Evolutionary conservation across 92 coral and sea anemone species (phyloP), one percentile per base, ranked within the genome.

Genomic region (Actinernus sp.): DNA sequence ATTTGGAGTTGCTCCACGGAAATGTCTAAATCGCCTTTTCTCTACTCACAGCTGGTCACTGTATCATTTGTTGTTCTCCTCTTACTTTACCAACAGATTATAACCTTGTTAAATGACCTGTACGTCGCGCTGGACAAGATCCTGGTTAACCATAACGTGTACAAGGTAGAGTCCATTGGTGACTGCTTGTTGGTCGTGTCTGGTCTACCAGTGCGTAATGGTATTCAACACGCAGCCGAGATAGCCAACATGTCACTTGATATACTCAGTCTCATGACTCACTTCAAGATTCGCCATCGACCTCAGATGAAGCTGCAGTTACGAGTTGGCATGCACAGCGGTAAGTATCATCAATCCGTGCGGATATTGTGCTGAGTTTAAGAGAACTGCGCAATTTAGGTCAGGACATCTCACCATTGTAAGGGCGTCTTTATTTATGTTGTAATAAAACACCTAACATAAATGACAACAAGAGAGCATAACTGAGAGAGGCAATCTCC

Each of bases 121-220:
- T 92, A 92, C 73, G 61, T 92, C 53, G 91, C 91, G 20, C 63
- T 92, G 76, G 98, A 92, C 76, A 90, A 92, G 33, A 92, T 92
- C 67, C 88, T 92, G 7, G 85, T 85, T 41, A 74, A 76, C 58
- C 87, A 92, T 46, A 91, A 82, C 39, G 98, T 92, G 28, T 92
- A 87, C 75, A 92, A 92, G 84, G 96, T 93, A 14, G 98, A 93
- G 43, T 90, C 98, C 8, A 93, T 93, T n/a, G 98, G 98, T 38
- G 98, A 93, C 38, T 83, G 87, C 19, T 79, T 89, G 59, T 63
- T 93, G 58, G 98, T 85, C 21, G 98, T 85, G 62, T 93, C 98
- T 22, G 98, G 98, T 0, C 50, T 93, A 27, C 98, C 98, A 26
- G 89, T 81, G 27, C 79, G 88, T 26, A 93, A 93, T 65, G 98